These are phyloP conservation scores for Acanthosepion esculentum DNA, from an alignment of 2,888 invertebrate genomes.

Conservation along the genomic window DNA sequence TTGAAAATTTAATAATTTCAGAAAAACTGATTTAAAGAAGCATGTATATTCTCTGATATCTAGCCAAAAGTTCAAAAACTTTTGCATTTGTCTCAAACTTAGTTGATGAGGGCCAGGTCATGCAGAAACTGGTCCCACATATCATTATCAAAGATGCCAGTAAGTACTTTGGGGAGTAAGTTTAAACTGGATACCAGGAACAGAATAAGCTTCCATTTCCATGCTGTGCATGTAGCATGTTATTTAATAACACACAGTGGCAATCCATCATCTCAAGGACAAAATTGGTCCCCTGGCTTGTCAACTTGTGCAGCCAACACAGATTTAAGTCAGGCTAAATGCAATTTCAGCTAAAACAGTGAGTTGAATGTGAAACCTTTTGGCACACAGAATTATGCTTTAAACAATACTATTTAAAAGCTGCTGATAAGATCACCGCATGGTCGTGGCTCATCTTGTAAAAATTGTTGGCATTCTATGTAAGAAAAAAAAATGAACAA, in stretches of 20 bases:
- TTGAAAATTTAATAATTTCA: too few relatives aligned
- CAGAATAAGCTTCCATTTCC: neutral
- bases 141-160: constrained; percentile 33
- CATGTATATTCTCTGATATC: neutral
- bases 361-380: neutral
- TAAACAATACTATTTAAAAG: constrained; percentile 7
- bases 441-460: neutral
- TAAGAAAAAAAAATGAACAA: neutral
- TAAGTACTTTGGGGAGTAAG: neutral
- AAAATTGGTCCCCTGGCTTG: constrained; percentile 33
- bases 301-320: neutral
- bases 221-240: neutral
- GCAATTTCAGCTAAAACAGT: neutral
- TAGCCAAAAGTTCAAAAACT: neutral
- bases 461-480: neutral
- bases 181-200: neutral
- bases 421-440: neutral
- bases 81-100: neutral
- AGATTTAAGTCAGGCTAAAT: constrained; percentile 12
- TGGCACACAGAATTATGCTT: constrained; percentile 2
- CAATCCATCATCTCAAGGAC: constrained; percentile 33
- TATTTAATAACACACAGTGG: constrained; percentile 9
- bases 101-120: neutral
- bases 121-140: neutral
- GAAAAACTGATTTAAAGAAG: too few relatives aligned